Base-by-base conservation (phyloP, 2,797 vertebrate species). In the Choloepus didactylus region DNA sequence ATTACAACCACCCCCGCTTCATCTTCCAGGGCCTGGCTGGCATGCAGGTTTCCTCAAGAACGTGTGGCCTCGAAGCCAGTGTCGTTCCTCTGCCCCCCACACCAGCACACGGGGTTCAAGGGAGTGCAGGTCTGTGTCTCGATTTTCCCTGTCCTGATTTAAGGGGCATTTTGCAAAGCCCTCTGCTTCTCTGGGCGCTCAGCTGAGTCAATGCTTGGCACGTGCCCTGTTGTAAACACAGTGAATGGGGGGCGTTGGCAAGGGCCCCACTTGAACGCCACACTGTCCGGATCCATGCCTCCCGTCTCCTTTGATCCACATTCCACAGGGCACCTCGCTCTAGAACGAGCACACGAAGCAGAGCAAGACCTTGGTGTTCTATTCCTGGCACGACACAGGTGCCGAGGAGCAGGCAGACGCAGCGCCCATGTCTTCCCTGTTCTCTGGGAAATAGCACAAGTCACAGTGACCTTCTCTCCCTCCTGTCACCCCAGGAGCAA, bases 331-430 rank as follows among this genome's bases (percentile, higher is more conserved):
- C 97, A 76, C 90, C 97, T 83, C 77, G 96, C 93, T 97, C 97
- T 93, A 89, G 97, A 97, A 96, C 87, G 89, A 92, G 85, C 69
- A 5, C 93, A 82, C 96, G 94, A 96, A 95, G 93, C 96, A 96
- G 96, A 97, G 70, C 97, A 51, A 67, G 93, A 83, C 81, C 85
- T 89, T 81, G 9, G 25, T 35, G 5, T 91, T 90, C 97, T 97
- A 96, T 96, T 97, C 96, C 96, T 96, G 94, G 96, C 91, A 73
- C 70, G 92, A 94, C 95, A 97, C 95, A 95, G 96, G 85, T 87
- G 56, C 56, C 1, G 11, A 62, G 11, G 25, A 73, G 92, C 77
- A 90, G 96, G 96, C 86, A 81, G 90, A 86, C 38, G 14, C 60
- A 77, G 79, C 7, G 29, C 96, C 94, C 90, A 93, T 93, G 54